phyloP scores from a whole-genome alignment of 2,888 invertebrate genomes.

The Dryobota labecula region DNA sequence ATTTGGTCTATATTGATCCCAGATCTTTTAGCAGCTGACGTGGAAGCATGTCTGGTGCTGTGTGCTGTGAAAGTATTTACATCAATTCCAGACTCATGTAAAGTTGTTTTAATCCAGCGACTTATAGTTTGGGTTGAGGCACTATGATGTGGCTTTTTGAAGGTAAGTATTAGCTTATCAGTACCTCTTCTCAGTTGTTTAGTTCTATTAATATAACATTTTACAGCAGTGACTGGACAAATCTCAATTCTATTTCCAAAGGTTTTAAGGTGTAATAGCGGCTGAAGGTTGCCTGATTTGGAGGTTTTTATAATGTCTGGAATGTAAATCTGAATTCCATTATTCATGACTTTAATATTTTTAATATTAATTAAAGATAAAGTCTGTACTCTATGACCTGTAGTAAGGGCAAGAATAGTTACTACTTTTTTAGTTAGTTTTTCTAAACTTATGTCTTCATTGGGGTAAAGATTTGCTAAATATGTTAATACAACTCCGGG shows the following conservation, averaged over 20 bases:
- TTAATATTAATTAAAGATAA: too few relatives aligned
- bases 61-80: constrained; percentile 15
- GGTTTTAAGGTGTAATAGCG: too few relatives aligned
- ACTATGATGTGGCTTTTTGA: background rate
- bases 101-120: constrained; percentile 1
- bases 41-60: constrained; percentile 13
- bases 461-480: background rate
- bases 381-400: background rate
- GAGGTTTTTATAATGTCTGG: too few relatives aligned
- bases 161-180: background rate
- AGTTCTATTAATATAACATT: background rate
- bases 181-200: background rate
- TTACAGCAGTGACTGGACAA: background rate
- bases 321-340: too few relatives aligned
- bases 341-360: too few relatives aligned
- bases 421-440: constrained; percentile 7
- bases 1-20: constrained; percentile 15
- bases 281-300: too few relatives aligned
- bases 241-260: background rate
- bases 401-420: background rate
- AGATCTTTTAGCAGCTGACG: constrained; percentile 1
- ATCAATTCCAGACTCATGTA: constrained; percentile 11
- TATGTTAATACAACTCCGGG: background rate
- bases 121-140: constrained; percentile 5
- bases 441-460: background rate